These are phyloP conservation scores for Prietella phreatophila DNA, from an alignment of 2,113 vertebrate species.

Conservation along the genomic window DNA sequence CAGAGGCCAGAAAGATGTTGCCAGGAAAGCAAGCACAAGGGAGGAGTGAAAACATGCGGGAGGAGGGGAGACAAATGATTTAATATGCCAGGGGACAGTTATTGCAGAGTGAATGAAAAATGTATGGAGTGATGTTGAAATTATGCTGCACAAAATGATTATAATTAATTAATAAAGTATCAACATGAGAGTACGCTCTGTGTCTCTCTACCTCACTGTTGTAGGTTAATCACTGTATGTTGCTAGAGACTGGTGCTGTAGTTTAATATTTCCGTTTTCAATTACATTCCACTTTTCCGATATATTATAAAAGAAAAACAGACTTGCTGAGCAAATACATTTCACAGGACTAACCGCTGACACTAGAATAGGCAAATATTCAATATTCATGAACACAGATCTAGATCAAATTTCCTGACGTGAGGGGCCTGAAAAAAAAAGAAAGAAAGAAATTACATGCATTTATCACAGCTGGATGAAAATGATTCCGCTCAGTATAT, in stretches of 20 bases:
- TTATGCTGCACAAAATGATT: conserved; percentile 28
- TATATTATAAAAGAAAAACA: background rate
- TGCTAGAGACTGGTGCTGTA: background rate
- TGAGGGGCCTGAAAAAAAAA: background rate
- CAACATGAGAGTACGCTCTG: background rate
- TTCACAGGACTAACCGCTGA: background rate
- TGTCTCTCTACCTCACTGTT: conserved; percentile 29
- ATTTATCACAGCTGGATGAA: conserved; percentile 8
- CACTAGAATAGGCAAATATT: conserved; percentile 2
- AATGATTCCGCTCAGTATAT: conserved; percentile 1
- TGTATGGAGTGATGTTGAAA: conserved; percentile 28
- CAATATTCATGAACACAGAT: conserved; percentile 2
- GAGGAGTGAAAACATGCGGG: conserved; percentile 24
- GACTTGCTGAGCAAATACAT: conserved; percentile 17
- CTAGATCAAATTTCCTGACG: conserved; percentile 31
- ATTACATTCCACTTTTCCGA: background rate
- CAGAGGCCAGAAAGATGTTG: conserved; percentile 41
- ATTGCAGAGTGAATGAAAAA: conserved; percentile 33
- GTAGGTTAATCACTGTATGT: background rate
- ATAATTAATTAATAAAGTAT: background rate
- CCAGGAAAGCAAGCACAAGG: conserved; percentile 30
- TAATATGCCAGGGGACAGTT: conserved; percentile 29
- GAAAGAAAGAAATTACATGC: conserved; percentile 2
- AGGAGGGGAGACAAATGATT: conserved; percentile 25
- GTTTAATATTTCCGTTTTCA: conserved; percentile 21